Evolutionary conservation across 1,140 invertebrate genomes (phyloP).

Genomic region (Trachelipus rathkii): DNA sequence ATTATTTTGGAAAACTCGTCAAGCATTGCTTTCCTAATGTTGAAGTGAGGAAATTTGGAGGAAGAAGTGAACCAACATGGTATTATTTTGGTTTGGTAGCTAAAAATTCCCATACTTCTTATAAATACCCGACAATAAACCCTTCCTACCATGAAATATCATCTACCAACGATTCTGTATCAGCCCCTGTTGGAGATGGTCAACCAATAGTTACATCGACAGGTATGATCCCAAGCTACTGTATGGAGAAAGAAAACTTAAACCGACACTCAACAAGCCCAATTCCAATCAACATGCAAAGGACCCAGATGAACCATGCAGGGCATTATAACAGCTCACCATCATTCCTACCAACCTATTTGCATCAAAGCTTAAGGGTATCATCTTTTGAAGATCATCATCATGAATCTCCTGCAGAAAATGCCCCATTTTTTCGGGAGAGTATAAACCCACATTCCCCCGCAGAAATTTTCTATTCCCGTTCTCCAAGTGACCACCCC

Average conservation of each 20-base stretch:
- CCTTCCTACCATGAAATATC: not conserved
- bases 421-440: not conserved
- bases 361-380: not conserved
- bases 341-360: not conserved
- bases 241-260: not conserved
- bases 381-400: not conserved
- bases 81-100: conserved; percentile 41
- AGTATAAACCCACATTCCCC: not conserved
- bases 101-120: conserved; percentile 9
- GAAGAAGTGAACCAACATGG: conserved; percentile 43
- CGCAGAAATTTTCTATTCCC: not conserved
- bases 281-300: not conserved
- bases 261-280: not conserved
- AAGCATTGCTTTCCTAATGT: conserved; percentile 45
- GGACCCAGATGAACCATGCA: not conserved
- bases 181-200: not conserved
- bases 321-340: not conserved
- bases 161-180: not conserved
- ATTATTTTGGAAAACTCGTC: conserved; percentile 45
- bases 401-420: not conserved
- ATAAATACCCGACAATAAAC: not conserved
- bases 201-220: not conserved
- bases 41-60: conserved; percentile 43
- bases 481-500: not conserved
- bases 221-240: not conserved